Percentiles rank a stretch among this genome's conserved stretches.
These are phyloP conservation scores for Pharmacophagus antenor DNA, from an alignment of 2,888 invertebrate genomes.

Conservation along the genomic window DNA sequence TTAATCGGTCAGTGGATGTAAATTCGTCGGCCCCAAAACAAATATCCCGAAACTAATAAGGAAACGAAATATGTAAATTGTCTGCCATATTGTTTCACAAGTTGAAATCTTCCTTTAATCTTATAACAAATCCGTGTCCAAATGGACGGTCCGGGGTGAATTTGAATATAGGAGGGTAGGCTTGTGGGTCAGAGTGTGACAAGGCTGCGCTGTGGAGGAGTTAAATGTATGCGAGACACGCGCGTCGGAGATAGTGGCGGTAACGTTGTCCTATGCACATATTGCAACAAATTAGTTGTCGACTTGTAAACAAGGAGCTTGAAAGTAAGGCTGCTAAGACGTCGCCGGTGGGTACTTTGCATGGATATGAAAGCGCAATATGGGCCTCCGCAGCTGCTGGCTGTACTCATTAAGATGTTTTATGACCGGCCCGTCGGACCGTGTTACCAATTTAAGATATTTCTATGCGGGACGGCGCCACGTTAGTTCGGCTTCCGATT, in stretches of 20 bases:
- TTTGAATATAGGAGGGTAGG: conserved; percentile 78
- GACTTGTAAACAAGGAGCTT: conserved; percentile 78
- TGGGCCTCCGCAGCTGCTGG: conserved; percentile 78
- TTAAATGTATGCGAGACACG: conserved; percentile 80
- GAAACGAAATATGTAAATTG: conserved; percentile 82
- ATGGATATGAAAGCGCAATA: conserved; percentile 81
- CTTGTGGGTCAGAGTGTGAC: conserved; percentile 67
- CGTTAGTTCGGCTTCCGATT: conserved; percentile 80
- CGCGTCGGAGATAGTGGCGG: conserved; percentile 75
- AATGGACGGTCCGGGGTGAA: conserved; percentile 77
- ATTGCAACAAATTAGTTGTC: conserved; percentile 82
- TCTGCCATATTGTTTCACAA: conserved; percentile 81
- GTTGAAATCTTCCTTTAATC: conserved; percentile 82
- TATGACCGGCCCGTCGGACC: conserved; percentile 79
- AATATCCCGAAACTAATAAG: conserved; percentile 81
- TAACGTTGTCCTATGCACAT: conserved; percentile 81
- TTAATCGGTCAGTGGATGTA: conserved; percentile 82
- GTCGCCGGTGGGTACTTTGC: conserved; percentile 77
- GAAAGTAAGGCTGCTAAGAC: conserved; percentile 77
- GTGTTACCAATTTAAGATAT: conserved; percentile 80
- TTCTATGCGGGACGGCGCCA: conserved; percentile 78
- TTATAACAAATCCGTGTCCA: conserved; percentile 82
- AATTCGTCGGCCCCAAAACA: conserved; percentile 79
- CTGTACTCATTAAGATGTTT: conserved; percentile 82
- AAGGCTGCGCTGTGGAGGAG: conserved; percentile 58